A percentile compares a stretch with the other conserved stretches of the same genome.
Evolutionary conservation across 2,888 invertebrate species (phyloP).

Genomic region (Ectemnius lituratus): DNA sequence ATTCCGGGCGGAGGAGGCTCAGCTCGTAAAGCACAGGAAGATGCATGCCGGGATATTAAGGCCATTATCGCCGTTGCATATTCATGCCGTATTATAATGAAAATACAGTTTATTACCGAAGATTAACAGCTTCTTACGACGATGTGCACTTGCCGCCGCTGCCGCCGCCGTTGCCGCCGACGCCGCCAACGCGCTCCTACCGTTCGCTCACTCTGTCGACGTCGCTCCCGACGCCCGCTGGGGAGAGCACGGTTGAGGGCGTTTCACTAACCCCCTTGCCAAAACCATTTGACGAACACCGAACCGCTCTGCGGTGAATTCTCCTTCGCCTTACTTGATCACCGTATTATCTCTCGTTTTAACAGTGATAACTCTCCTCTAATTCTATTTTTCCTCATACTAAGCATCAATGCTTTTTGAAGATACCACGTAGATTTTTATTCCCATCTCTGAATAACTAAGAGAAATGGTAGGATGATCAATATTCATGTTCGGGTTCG

Average conservation of each 20-base stretch:
- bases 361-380: not conserved
- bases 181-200: too few relatives aligned
- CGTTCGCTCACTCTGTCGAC: too few relatives aligned
- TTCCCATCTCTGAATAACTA: conserved; percentile 6
- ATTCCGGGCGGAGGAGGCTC: conserved; percentile 76
- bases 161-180: conserved; percentile 21
- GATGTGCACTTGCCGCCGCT: conserved; percentile 69
- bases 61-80: conserved; percentile 78
- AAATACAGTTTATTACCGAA: conserved; percentile 78
- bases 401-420: too few relatives aligned
- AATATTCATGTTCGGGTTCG: too few relatives aligned
- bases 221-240: too few relatives aligned
- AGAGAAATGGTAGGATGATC: conserved; percentile 8
- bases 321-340: not conserved
- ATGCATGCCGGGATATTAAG: conserved; percentile 78
- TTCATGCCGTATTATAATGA: conserved; percentile 78
- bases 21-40: conserved; percentile 78
- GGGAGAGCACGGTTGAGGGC: conserved; percentile 54
- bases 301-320: conserved; percentile 6
- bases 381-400: conserved; percentile 10
- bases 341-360: not conserved
- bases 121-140: conserved; percentile 78
- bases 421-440: too few relatives aligned
- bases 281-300: conserved; percentile 36
- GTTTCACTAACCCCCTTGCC: conserved; percentile 49